These are phyloP conservation scores for Porphyrio hochstetteri DNA, from an alignment of 2,113 vertebrate genomes.

Conservation along the genomic window DNA sequence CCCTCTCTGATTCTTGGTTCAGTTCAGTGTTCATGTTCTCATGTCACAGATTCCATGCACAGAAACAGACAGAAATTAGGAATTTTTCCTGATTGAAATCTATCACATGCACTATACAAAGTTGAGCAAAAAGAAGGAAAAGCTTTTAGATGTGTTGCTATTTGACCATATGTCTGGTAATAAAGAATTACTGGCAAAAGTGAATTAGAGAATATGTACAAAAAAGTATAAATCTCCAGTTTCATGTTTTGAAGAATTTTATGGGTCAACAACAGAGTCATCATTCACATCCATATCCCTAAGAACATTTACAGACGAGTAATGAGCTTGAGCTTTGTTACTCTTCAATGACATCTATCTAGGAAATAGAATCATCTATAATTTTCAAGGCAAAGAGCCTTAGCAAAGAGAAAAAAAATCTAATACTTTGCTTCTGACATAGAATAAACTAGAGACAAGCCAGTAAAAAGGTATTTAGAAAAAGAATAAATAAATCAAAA, in stretches of 20 bases:
- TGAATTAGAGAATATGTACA: not conserved
- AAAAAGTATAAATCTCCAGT: not conserved
- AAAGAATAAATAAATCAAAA: no score
- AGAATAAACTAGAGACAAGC: not conserved
- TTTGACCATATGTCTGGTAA: not conserved
- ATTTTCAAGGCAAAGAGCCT: not conserved
- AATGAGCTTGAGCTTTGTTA: not conserved
- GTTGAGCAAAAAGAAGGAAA: not conserved
- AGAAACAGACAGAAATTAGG: not conserved
- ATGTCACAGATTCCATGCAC: not conserved
- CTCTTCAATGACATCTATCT: not conserved
- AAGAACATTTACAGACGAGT: not conserved
- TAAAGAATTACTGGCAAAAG: not conserved
- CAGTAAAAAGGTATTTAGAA: not conserved
- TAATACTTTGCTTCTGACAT: not conserved
- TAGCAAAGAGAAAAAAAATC: not conserved
- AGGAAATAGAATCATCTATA: not conserved
- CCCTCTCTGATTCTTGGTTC: not conserved
- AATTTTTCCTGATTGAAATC: not conserved
- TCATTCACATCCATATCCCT: not conserved
- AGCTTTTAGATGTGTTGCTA: not conserved
- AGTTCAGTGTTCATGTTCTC: not conserved
- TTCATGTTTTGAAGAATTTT: not conserved
- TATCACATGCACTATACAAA: not conserved
- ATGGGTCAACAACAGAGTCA: not conserved